phyloP scores from a whole-genome alignment of 2,888 invertebrate genomes.

The Camponotus fellah region DNA sequence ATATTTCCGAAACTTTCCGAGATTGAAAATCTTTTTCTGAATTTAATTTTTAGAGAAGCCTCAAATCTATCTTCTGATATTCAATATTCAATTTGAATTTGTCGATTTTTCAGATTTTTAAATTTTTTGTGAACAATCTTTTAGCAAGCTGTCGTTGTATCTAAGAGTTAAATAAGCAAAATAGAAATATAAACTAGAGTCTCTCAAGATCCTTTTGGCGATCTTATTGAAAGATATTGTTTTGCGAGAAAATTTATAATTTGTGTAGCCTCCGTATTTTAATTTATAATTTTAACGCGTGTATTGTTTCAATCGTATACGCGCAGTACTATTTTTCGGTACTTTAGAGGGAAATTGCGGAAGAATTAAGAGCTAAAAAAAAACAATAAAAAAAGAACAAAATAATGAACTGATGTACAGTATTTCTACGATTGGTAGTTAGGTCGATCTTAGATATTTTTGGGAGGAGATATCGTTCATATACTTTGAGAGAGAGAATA shows the following conservation, averaged over 20 bases:
- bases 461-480: slow-evolving; percentile 64
- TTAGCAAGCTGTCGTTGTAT: not conserved
- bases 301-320: slow-evolving; percentile 63
- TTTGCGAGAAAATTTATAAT: slow-evolving; percentile 62
- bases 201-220: not conserved
- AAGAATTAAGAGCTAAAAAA: slow-evolving; percentile 30
- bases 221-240: slow-evolving; percentile 39
- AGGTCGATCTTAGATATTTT: slow-evolving; percentile 54
- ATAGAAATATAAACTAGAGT: not conserved
- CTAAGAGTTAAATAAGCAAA: slow-evolving; percentile 20
- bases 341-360: slow-evolving; percentile 32
- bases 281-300: slow-evolving; percentile 64
- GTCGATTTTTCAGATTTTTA: not conserved
- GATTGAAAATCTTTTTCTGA: not conserved
- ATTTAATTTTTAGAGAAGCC: slow-evolving; percentile 12
- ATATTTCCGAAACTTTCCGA: not conserved
- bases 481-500: slow-evolving; percentile 33
- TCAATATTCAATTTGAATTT: not conserved
- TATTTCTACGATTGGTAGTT: slow-evolving; percentile 76
- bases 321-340: slow-evolving; percentile 61
- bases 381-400: slow-evolving; percentile 51
- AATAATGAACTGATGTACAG: slow-evolving; percentile 74
- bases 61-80: not conserved
- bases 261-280: slow-evolving; percentile 67
- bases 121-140: not conserved